These are phyloP conservation scores for Protonibea diacanthus DNA, from an alignment of 2,797 vertebrate species.

Conservation along the genomic window DNA sequence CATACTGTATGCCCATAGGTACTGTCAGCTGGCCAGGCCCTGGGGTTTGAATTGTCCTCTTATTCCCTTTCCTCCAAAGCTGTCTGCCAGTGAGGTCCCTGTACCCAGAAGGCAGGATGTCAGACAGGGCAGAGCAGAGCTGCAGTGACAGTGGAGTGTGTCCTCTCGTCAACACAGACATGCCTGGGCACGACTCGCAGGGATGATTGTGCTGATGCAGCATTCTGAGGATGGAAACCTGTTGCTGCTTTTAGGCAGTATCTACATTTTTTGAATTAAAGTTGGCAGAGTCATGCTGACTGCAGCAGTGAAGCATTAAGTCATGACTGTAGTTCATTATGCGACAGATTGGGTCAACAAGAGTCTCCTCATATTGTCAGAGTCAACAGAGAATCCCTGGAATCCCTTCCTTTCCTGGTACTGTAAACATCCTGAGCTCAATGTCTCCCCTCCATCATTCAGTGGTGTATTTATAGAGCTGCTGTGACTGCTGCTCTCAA, in stretches of 20 bases:
- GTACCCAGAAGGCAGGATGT: slow-evolving; percentile 48
- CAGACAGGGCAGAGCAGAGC: slow-evolving; percentile 44
- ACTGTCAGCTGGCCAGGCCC: slow-evolving; percentile 33
- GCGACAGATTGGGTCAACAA: neutral
- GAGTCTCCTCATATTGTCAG: neutral
- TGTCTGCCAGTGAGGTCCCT: slow-evolving; percentile 13
- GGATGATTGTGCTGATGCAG: slow-evolving; percentile 44
- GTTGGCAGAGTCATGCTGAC: slow-evolving; percentile 7
- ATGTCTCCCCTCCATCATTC: slow-evolving; percentile 15
- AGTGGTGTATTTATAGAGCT: slow-evolving; percentile 49
- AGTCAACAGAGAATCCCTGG: neutral
- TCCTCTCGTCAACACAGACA: slow-evolving; percentile 31
- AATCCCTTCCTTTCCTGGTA: slow-evolving; percentile 10
- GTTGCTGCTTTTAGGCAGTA: slow-evolving; percentile 32
- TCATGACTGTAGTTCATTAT: neutral
- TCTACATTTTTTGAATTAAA: slow-evolving; percentile 7
- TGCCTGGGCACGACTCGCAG: slow-evolving; percentile 6
- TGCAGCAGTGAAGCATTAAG: neutral
- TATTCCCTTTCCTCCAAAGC: slow-evolving; percentile 24
- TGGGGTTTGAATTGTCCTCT: slow-evolving; percentile 21
- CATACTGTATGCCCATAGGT: slow-evolving; percentile 2
- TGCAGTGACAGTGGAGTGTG: slow-evolving; percentile 55
- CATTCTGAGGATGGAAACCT: slow-evolving; percentile 38
- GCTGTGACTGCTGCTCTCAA: slow-evolving; percentile 42
- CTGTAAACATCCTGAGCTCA: slow-evolving; percentile 43